Evolutionary conservation across 1,140 invertebrate species (phyloP), one percentile per base, ranked within the genome.

Genomic region (Anastrepha ludens): DNA sequence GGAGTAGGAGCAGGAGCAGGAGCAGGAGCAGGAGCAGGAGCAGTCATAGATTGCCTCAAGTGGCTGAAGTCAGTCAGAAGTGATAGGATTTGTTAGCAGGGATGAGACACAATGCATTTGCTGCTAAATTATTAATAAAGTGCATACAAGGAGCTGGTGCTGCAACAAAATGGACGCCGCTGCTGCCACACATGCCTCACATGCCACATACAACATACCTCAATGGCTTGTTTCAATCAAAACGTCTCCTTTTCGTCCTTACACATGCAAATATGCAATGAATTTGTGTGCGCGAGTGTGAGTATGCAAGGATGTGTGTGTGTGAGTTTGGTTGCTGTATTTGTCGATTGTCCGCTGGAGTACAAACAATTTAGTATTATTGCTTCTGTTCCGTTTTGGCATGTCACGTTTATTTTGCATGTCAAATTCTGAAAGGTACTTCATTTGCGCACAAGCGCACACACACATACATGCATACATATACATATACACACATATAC

Each of bases 331-430:
- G 47, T 55, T 7, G 47, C n/a, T 50, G 17, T 55, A 58, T 81
- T 81, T 81, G 74, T 81, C 74, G 74, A 81, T 81, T 81, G 74
- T 81, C 74, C 74, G 74, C 74, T 81, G 44, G 74, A 29, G 47
- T 81, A 81, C 74, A 81, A 74, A 81, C 74, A 81, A 81, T 81
- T 81, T 81, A 55, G 74, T 81, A 81, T 55, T 81, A 81, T 81
- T 81, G 74, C 74, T 81, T 81, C 74, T 47, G 74, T 58, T 86
- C 62, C 74, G 74, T 58, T 86, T 86, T 64, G 85, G 58, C 85
- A 65, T 86, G 58, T 62, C 85, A 86, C 17, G 85, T 86, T 86
- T 86, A 86, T 86, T 86, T 86, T 86, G 85, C 85, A 86, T 86
- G 85, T 86, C 58, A 86, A 86, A 86, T 60, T 81, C 15, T 81